Conservation (phyloP, 2,113 vertebrate genomes). For the Festucalex cinctus region DNA sequence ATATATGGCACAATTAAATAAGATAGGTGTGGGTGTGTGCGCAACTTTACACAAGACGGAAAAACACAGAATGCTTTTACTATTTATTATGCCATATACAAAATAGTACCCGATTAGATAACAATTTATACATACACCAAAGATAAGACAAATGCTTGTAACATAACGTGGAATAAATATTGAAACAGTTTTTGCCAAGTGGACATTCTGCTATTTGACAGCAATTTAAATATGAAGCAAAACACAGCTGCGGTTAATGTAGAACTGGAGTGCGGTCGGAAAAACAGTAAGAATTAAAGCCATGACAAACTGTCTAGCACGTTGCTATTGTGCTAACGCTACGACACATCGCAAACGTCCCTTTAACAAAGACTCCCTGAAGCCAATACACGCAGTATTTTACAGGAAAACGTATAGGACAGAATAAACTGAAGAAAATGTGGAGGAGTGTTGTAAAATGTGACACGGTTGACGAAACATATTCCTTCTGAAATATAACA, state of each 20-base stretch:
- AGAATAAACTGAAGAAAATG: not conserved
- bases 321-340: not conserved
- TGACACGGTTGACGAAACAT: not conserved
- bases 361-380: constrained; percentile 1
- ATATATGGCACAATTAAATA: too few species aligned
- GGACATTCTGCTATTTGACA: constrained; percentile 24
- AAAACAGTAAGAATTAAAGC: not conserved
- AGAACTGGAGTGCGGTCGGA: not conserved
- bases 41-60: not conserved
- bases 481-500: not conserved
- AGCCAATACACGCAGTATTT: not conserved
- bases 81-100: constrained; percentile 65
- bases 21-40: not conserved
- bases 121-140: constrained; percentile 47
- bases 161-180: constrained; percentile 43
- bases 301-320: not conserved
- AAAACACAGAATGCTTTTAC: not conserved
- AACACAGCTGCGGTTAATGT: constrained; percentile 7
- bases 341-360: not conserved
- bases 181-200: constrained; percentile 35
- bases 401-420: not conserved
- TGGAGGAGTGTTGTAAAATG: not conserved
- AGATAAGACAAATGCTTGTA: constrained; percentile 32
- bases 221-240: constrained; percentile 14
- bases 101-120: constrained; percentile 49